phyloP scores from a whole-genome alignment of 2,113 vertebrate genomes.

The Scatophagus argus region DNA sequence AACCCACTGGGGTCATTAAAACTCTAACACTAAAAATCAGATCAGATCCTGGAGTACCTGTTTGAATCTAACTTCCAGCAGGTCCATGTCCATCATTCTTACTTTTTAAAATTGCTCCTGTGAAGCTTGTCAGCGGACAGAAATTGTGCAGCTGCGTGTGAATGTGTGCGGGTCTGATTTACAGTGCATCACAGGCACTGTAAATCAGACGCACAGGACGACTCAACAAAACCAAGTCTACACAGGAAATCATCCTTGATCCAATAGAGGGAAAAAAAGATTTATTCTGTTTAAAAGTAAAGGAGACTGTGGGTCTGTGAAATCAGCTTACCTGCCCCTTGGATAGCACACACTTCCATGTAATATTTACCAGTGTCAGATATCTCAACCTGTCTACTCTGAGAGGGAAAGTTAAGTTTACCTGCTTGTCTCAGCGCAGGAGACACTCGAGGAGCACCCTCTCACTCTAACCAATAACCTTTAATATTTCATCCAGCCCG shows the following conservation, averaged over 20 bases:
- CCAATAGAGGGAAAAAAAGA: slow-evolving; percentile 28
- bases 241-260: slow-evolving; percentile 25
- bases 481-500: slow-evolving; percentile 88
- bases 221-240: neutral
- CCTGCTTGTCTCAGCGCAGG: slow-evolving; percentile 67
- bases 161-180: slow-evolving; percentile 2
- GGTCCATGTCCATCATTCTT: neutral
- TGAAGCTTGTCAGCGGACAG: neutral
- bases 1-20: neutral
- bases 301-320: neutral
- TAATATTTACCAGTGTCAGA: slow-evolving; percentile 80
- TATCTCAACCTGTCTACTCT: slow-evolving; percentile 72
- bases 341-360: slow-evolving; percentile 74
- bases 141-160: neutral
- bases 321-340: slow-evolving; percentile 51
- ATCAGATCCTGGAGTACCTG: neutral
- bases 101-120: neutral
- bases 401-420: slow-evolving; percentile 60
- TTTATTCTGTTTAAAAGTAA: slow-evolving; percentile 4
- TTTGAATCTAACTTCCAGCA: neutral
- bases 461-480: slow-evolving; percentile 81
- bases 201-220: neutral
- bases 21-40: neutral
- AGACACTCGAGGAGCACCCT: slow-evolving; percentile 56
- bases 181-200: neutral